Conservation (phyloP, 2,888 invertebrate species). For the Sipha maydis region DNA sequence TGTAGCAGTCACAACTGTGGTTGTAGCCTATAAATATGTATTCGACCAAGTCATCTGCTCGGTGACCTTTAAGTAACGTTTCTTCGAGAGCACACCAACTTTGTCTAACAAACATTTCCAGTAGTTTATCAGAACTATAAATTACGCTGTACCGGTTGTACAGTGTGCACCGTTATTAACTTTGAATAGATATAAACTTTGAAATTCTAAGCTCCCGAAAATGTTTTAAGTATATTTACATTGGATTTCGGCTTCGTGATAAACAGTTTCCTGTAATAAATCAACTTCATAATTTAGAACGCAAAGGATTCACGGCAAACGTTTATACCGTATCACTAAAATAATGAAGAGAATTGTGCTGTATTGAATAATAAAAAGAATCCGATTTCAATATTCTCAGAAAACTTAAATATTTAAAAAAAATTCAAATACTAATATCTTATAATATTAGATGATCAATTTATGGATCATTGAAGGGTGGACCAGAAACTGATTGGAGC, state of each 20-base stretch:
- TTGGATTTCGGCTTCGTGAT: not conserved
- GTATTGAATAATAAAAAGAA: too few relatives aligned
- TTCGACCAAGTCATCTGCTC: not conserved
- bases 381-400: too few relatives aligned
- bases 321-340: too few relatives aligned
- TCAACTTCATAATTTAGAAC: not conserved
- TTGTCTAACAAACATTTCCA: constrained; percentile 6
- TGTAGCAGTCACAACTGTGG: not conserved
- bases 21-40: not conserved
- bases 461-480: too few relatives aligned
- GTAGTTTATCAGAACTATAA: constrained; percentile 29
- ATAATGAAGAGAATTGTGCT: too few relatives aligned
- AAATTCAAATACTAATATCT: too few relatives aligned
- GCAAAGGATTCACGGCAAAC: too few relatives aligned
- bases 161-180: not conserved
- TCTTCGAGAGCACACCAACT: constrained; percentile 2
- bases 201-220: not conserved
- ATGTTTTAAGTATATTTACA: not conserved
- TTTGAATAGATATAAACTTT: constrained; percentile 39
- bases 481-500: too few relatives aligned
- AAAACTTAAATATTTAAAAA: too few relatives aligned
- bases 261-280: not conserved
- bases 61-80: not conserved
- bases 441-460: too few relatives aligned
- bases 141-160: constrained; percentile 7